Conservation (phyloP, 2,113 vertebrate genomes). For the Smithornis capensis region DNA sequence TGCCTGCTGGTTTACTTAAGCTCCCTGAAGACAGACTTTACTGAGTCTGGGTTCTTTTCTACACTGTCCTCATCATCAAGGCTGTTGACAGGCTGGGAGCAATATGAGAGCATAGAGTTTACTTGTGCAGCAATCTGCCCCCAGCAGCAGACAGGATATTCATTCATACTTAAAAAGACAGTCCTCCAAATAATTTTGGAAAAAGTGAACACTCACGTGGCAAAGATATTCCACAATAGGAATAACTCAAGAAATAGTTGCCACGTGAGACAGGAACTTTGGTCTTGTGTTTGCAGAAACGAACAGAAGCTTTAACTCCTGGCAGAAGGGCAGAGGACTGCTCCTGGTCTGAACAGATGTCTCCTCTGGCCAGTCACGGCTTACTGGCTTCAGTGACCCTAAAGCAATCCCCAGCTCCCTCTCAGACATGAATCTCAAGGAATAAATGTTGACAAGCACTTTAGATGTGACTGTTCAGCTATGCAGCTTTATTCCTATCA, state of each 20-base stretch:
- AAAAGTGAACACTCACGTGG: not conserved
- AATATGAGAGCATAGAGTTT: not conserved
- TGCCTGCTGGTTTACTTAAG: not conserved
- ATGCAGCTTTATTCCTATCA: not conserved
- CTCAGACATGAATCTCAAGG: not conserved
- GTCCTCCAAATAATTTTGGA: not conserved
- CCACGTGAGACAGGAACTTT: not conserved
- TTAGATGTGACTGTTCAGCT: not conserved
- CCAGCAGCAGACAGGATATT: not conserved
- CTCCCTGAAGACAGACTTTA: not conserved
- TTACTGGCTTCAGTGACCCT: not conserved
- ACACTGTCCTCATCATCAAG: not conserved
- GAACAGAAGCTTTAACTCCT: not conserved
- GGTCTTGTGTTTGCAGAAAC: not conserved
- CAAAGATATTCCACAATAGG: not conserved
- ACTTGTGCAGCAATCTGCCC: not conserved
- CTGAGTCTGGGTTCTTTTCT: not conserved
- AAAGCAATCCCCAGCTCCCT: not conserved
- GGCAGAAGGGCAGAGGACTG: not conserved
- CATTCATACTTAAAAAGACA: not conserved
- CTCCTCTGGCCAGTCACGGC: not conserved
- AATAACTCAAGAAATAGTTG: not conserved
- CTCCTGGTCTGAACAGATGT: not conserved
- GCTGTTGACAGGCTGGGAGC: not conserved
- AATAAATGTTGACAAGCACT: not conserved